Evolutionary conservation across 2,797 vertebrate species (phyloP).

Genomic region (Zenarchopterus dispar): DNA sequence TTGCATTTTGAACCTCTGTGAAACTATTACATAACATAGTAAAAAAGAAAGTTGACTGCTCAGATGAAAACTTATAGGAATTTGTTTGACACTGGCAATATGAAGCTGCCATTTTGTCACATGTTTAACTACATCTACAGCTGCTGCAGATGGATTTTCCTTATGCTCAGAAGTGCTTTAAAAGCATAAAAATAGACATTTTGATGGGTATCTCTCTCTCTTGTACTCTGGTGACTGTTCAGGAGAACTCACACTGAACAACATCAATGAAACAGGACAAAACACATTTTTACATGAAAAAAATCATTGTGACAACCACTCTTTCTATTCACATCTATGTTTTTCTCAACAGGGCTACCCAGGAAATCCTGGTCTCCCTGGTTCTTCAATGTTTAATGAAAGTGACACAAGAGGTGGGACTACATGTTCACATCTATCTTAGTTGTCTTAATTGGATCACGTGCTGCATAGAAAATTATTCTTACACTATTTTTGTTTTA

Average conservation of each 20-base stretch:
- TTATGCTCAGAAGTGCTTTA: no score
- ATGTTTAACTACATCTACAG: no score
- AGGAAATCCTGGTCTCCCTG: constrained; percentile 65
- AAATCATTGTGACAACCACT: background rate
- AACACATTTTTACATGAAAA: background rate
- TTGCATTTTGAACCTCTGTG: no score
- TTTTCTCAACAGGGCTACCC: constrained; percentile 58
- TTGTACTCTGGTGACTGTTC: constrained; percentile 31
- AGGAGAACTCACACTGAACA: background rate
- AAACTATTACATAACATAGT: no score
- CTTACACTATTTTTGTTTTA: no score
- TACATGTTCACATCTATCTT: background rate
- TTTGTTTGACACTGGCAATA: no score
- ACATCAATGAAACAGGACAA: background rate
- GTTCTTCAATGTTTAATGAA: constrained; percentile 14
- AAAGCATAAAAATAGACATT: no score
- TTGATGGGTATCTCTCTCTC: background rate
- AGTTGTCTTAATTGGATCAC: background rate
- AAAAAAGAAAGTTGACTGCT: no score
- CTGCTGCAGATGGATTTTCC: no score
- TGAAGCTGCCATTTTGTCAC: no score
- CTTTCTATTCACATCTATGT: background rate
- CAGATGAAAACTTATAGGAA: no score
- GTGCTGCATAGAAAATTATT: background rate
- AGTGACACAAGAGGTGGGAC: constrained; percentile 59